Base-by-base conservation (phyloP, 2,113 vertebrate genomes). In the Phycodurus eques region DNA sequence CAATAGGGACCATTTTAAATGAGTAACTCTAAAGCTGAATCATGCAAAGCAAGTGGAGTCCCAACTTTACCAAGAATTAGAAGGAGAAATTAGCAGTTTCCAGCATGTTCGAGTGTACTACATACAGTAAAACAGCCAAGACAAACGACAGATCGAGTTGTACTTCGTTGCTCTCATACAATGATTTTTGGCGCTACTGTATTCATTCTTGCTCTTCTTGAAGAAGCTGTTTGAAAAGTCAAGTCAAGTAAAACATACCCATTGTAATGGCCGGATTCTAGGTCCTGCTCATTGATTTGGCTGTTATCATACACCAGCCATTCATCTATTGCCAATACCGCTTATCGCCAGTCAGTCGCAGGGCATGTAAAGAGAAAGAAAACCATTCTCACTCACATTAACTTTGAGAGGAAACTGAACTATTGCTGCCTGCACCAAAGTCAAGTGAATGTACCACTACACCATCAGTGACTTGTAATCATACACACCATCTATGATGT, bases 231-330 rank as follows among this genome's bases (percentile, higher is more conserved):
- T 13, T 27, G n/a, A 59, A 59, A 59, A 59, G 3, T 27, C 35
- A 39, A 39, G 35, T 39, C 35, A 39, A 39, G 27, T 6, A 31
- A 27, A 59, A 31, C 19, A 20, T 7, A 57, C 12, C 12, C 22
- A 31, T 59, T 59, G 13, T 14, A 14, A 59, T 31, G 22, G 56
- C 56, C 22, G 12, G 27, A 12, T 59, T 13, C 33, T 27, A 72
- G 61, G 73, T 63, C 14, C 42, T 11, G 31, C 54, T 83, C 19
- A 66, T 62, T 66, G 51, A 49, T 53, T 76, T 12, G 5, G 63
- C 73, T 79, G 80, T 80, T 75, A 68, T 75, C 78, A 73, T 79
- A 63, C 74, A 27, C 56, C 12, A 56, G 1, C 20, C n/a, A 53
- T 53, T 65, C 71, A 71, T 71, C 67, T 14, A 19, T 51, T 17